Evolutionary conservation across 2,888 invertebrate species (phyloP).

Genomic region (Lepidonotus clava): DNA sequence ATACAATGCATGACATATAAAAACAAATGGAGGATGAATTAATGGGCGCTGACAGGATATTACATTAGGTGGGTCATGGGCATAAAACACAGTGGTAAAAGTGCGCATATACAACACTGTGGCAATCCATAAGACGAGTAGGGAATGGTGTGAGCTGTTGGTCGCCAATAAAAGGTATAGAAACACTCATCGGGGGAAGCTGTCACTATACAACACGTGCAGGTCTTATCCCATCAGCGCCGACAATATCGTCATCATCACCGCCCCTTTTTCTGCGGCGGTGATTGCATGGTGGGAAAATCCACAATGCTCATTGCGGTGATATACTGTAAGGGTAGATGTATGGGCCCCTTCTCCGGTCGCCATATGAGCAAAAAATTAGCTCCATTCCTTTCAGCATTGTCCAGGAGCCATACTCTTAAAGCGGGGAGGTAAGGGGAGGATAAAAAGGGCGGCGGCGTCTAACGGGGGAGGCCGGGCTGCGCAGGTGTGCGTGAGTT

Average conservation of each 20-base stretch:
- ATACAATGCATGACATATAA: neutral
- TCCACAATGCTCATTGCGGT: neutral
- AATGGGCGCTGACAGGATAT: neutral
- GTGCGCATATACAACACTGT: too few relatives aligned
- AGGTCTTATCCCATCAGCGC: too few relatives aligned
- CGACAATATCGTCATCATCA: too few relatives aligned
- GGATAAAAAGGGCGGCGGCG: neutral
- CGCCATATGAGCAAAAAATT: slow-evolving; percentile 2
- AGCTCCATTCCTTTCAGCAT: slow-evolving; percentile 20
- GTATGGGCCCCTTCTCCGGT: neutral
- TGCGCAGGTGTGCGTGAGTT: slow-evolving; percentile 52
- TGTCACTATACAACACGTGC: too few relatives aligned
- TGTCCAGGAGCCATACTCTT: neutral
- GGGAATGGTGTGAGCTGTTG: too few relatives aligned
- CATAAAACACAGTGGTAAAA: too few relatives aligned
- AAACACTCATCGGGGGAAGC: too few relatives aligned
- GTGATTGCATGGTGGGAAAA: slow-evolving; percentile 22
- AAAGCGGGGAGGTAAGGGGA: neutral
- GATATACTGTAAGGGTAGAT: slow-evolving; percentile 37
- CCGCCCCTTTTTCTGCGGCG: neutral
- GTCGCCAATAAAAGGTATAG: too few relatives aligned
- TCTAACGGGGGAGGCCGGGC: neutral
- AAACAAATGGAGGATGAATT: neutral
- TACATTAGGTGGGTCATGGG: slow-evolving; percentile 9
- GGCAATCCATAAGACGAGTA: too few relatives aligned